Evolutionary conservation across 2,888 invertebrate genomes (phyloP), one percentile per base, ranked within the genome.

Genomic region (Morpho deidamia): DNA sequence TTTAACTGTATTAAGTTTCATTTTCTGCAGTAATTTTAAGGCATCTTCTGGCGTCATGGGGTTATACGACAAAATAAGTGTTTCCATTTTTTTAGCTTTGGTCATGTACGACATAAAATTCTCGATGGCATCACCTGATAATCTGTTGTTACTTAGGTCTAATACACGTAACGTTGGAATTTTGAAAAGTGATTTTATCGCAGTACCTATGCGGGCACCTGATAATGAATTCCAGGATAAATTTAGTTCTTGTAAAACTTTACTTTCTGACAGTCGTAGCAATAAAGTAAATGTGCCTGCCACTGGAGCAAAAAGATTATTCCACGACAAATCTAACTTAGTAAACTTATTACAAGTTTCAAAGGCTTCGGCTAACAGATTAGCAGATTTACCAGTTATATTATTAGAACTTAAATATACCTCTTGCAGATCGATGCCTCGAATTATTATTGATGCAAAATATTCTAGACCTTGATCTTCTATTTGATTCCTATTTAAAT

Each of bases 271-370:
- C 34, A 85, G 60, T 10, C 58, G 64, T 8, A 11, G 40, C 0
- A 83, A 59, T 7, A 84, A 67, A 55, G 55, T 64, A 12, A 51
- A 66, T 2, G 70, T 67, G n/a, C 74, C 74, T 10, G 58, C 59
- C 12, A 59, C 57, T 32, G 72, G 64, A 2, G 66, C 61, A 54
- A 57, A 70, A 0, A 82, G 61, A 44, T 67, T 73, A 51, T 86
- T 86, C 81, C 81, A 83, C 1, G 85, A 83, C 4, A 85, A 60
- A 63, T 86, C 71, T 34, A 83, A 61, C 49, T 67, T 61, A 3
- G 69, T 69, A 32, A 84, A 70, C 52, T 69, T 69, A 56, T 76
- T 79, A 46, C 74, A 64, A 2, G 66, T 69, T 60, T 81, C 74
- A 4, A 85, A 68, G 5, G 77, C 73, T 63, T 76, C 71, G 5